Conservation (phyloP, 2,113 vertebrate species). For the Phyllostomus discolor region DNA sequence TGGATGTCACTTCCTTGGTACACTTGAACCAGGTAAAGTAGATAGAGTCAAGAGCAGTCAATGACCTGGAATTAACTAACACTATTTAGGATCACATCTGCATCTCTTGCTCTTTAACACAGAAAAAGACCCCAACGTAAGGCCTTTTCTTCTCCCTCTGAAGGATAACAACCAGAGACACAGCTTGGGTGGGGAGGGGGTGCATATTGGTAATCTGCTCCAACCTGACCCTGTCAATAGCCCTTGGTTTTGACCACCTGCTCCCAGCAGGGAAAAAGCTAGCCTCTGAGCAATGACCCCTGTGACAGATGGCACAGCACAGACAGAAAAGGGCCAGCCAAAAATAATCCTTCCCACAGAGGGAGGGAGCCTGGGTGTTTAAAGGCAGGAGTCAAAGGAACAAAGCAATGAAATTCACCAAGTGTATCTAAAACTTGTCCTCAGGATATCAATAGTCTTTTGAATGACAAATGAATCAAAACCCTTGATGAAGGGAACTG, state of each 20-base stretch:
- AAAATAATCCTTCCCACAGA: conserved; percentile 48
- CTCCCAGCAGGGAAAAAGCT: conserved; percentile 60
- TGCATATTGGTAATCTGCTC: not conserved
- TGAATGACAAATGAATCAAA: conserved; percentile 59
- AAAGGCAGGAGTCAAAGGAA: conserved; percentile 47
- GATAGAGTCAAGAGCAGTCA: not conserved
- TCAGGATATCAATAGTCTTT: conserved; percentile 46
- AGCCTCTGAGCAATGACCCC: conserved; percentile 65
- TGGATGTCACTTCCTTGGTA: not conserved
- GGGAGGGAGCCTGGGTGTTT: conserved; percentile 36
- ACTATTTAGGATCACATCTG: not conserved
- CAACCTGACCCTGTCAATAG: conserved; percentile 42
- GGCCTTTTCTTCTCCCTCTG: not conserved
- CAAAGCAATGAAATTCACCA: conserved; percentile 50
- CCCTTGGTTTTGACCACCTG: conserved; percentile 63
- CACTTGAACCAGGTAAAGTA: not conserved
- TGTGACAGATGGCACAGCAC: conserved; percentile 68
- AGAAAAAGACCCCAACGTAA: not conserved
- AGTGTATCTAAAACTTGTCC: conserved; percentile 54
- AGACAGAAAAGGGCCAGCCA: conserved; percentile 65
- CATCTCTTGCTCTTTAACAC: not conserved
- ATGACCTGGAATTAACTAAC: not conserved
- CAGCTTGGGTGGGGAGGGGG: not conserved
- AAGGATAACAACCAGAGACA: not conserved
- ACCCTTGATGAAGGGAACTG: not conserved